Evolutionary conservation across 1,140 invertebrate genomes (phyloP).

Genomic region (Lepidurus apus): DNA sequence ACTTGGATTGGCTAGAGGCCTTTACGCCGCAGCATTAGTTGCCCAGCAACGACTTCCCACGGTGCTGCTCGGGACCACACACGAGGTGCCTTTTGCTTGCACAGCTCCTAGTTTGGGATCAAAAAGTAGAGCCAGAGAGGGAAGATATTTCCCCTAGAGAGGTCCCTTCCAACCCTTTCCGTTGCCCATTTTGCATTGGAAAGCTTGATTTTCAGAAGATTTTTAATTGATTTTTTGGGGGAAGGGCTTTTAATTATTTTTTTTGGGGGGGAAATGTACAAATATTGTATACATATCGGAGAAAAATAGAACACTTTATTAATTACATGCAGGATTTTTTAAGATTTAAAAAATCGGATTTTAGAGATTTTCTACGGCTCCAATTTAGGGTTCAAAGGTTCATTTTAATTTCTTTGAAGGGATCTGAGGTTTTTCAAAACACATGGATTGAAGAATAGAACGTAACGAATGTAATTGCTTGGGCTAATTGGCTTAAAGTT

Average conservation of each 20-base stretch:
- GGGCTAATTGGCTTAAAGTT: neutral
- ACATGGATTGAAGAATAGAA: too few species aligned
- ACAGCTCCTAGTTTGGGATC: slow-evolving; percentile 21
- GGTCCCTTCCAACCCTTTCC: neutral
- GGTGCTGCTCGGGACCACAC: slow-evolving; percentile 12
- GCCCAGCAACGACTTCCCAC: slow-evolving; percentile 20
- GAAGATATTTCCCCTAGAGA: neutral
- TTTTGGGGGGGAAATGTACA: too few species aligned
- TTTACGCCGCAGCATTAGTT: slow-evolving; percentile 21
- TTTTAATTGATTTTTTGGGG: too few species aligned
- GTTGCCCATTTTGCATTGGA: neutral
- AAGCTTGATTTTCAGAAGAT: neutral
- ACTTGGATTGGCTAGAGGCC: slow-evolving; percentile 20
- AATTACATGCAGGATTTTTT: too few species aligned
- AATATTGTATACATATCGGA: too few species aligned
- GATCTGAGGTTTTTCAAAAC: neutral
- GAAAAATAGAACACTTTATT: too few species aligned
- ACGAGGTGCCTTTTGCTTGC: slow-evolving; percentile 13
- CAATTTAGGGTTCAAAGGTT: too few species aligned
- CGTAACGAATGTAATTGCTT: neutral
- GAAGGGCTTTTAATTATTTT: too few species aligned
- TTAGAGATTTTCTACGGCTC: too few species aligned
- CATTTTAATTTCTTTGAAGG: too few species aligned
- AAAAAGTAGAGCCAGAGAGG: neutral
- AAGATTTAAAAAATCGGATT: too few species aligned